Evolutionary conservation across 2,113 vertebrate species (phyloP).

Genomic region (Rousettus leschenaultii): DNA sequence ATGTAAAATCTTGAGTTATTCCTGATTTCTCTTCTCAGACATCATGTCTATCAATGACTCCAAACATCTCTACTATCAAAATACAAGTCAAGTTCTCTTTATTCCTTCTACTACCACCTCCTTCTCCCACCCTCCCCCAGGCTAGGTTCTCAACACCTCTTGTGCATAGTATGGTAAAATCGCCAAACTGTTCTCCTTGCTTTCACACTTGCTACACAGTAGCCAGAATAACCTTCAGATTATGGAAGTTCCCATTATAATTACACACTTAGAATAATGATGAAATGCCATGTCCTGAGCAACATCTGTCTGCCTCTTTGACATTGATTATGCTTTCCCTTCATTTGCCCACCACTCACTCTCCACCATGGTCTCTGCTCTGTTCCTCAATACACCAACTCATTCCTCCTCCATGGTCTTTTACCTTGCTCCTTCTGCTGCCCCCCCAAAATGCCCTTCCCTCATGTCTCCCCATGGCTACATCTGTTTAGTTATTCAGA

Average conservation of each 20-base stretch:
- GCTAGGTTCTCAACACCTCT: not conserved
- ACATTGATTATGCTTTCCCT: not conserved
- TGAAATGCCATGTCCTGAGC: no score
- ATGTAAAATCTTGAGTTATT: not conserved
- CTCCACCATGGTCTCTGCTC: not conserved
- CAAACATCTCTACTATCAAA: not conserved
- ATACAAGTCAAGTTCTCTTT: not conserved
- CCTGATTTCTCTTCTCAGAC: not conserved
- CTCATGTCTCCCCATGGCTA: not conserved
- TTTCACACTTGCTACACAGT: not conserved
- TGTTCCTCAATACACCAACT: not conserved
- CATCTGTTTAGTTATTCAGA: not conserved
- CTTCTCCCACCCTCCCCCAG: not conserved
- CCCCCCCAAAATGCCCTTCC: not conserved
- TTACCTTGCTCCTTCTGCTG: not conserved
- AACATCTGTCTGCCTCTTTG: not conserved
- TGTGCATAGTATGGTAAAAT: not conserved
- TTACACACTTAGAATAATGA: not conserved
- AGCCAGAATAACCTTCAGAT: not conserved
- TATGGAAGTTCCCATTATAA: not conserved
- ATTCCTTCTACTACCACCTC: not conserved
- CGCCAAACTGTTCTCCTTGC: not conserved
- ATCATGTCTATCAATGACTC: not conserved
- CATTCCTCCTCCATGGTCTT: not conserved
- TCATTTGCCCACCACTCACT: not conserved